phyloP scores from a whole-genome alignment of 2,888 invertebrate species.

The Papilio elwesi region DNA sequence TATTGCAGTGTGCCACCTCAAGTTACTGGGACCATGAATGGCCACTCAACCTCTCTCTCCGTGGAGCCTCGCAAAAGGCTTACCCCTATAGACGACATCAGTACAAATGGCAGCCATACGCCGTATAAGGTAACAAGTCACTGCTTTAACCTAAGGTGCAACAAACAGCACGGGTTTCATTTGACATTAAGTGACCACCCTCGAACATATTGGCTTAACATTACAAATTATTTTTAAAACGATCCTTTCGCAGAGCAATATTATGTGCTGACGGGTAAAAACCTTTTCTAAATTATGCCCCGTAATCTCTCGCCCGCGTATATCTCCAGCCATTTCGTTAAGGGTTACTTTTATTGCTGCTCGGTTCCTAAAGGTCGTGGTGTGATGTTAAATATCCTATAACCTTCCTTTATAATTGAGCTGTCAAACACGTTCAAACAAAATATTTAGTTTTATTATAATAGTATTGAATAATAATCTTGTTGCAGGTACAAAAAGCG shows the following conservation, averaged over 20 bases:
- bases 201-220: background rate
- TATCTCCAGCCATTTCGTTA: no score
- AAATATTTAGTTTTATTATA: background rate
- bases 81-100: constrained; percentile 88
- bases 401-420: no score
- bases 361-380: no score
- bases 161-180: no score
- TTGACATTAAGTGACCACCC: no score
- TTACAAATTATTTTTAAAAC: background rate
- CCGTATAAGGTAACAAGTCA: constrained; percentile 86
- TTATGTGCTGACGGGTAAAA: background rate
- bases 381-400: no score
- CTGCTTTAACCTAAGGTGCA: constrained; percentile 12
- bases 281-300: no score
- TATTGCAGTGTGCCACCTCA: constrained; percentile 70
- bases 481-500: constrained; percentile 88
- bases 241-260: background rate
- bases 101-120: constrained; percentile 86
- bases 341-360: no score
- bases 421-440: background rate
- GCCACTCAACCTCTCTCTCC: constrained; percentile 77
- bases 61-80: constrained; percentile 84
- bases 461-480: background rate
- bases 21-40: constrained; percentile 76
- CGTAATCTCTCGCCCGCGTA: no score